Conservation (phyloP, 2,797 vertebrate genomes). For the Dallia pectoralis region DNA sequence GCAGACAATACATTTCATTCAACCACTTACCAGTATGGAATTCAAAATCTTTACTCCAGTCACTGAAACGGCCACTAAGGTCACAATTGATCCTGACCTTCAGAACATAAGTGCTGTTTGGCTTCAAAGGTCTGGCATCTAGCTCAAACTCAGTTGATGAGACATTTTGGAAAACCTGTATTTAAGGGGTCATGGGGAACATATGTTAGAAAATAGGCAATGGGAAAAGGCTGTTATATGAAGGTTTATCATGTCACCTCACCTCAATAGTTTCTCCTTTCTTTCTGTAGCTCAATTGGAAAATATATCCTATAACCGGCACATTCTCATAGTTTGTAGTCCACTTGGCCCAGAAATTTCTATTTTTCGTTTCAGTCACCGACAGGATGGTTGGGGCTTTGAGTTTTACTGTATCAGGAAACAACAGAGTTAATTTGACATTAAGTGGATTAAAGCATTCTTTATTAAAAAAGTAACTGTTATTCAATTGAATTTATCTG, state of each 20-base stretch:
- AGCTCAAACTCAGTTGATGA: conserved; percentile 16
- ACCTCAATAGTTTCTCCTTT: conserved; percentile 26
- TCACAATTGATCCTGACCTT: conserved; percentile 23
- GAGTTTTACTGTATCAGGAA: conserved; percentile 49
- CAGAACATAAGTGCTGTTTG: conserved; percentile 36
- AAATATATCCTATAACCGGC: rapidly evolving
- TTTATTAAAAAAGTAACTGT: neutral
- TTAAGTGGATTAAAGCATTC: neutral
- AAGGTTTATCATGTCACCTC: neutral
- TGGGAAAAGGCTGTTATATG: too few species aligned
- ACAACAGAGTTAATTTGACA: neutral
- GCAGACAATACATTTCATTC: neutral
- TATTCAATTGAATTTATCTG: neutral
- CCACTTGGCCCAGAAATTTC: conserved; percentile 39
- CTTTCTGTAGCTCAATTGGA: conserved; percentile 37
- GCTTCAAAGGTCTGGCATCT: conserved; percentile 25
- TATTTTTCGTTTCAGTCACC: conserved; percentile 24
- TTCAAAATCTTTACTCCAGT: conserved; percentile 37
- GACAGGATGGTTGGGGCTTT: conserved; percentile 37
- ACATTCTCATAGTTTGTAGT: conserved; percentile 1
- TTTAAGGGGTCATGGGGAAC: neutral
- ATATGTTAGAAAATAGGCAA: neutral
- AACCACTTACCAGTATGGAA: conserved; percentile 45
- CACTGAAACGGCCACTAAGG: conserved; percentile 9
- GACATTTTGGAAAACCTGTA: neutral